Conservation (phyloP, 2,888 invertebrate species). For the Baronia brevicornis region DNA sequence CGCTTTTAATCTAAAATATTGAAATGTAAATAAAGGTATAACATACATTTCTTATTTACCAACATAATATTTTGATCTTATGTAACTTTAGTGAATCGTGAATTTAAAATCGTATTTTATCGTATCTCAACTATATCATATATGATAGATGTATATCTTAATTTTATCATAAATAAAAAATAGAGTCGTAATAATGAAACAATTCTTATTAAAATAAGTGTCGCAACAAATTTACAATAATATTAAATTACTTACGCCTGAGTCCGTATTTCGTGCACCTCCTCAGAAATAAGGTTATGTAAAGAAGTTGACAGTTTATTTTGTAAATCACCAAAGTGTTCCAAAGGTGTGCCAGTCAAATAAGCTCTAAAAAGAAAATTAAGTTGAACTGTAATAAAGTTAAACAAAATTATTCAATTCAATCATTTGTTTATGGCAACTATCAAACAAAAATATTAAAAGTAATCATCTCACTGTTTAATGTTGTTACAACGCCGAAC, state of each 20-base stretch:
- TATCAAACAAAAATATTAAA: conserved; percentile 7
- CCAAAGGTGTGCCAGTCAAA: conserved; percentile 53
- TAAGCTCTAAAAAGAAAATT: conserved; percentile 54
- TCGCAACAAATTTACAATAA: conserved; percentile 1
- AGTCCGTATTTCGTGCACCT: conserved; percentile 55
- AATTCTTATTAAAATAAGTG: neutral
- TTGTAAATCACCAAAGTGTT: conserved; percentile 56
- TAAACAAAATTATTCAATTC: conserved; percentile 6
- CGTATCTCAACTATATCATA: too few relatives aligned
- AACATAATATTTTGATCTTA: too few relatives aligned
- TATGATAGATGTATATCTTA: too few relatives aligned
- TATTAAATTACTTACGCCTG: conserved; percentile 44
- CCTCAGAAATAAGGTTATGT: conserved; percentile 55
- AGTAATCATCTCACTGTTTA: conserved; percentile 52
- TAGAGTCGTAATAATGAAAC: too few relatives aligned
- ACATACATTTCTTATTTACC: too few relatives aligned
- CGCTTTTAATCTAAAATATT: too few relatives aligned
- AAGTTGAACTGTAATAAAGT: conserved; percentile 2
- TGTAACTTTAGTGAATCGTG: too few relatives aligned
- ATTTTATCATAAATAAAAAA: too few relatives aligned
- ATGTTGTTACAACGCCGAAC: conserved; percentile 67
- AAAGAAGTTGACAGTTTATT: conserved; percentile 49
- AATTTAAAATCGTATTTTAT: too few relatives aligned
- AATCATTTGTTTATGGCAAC: neutral
- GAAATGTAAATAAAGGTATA: too few relatives aligned